These are phyloP conservation scores for Chitala chitala DNA, from an alignment of 2,113 vertebrate species.

Conservation along the genomic window DNA sequence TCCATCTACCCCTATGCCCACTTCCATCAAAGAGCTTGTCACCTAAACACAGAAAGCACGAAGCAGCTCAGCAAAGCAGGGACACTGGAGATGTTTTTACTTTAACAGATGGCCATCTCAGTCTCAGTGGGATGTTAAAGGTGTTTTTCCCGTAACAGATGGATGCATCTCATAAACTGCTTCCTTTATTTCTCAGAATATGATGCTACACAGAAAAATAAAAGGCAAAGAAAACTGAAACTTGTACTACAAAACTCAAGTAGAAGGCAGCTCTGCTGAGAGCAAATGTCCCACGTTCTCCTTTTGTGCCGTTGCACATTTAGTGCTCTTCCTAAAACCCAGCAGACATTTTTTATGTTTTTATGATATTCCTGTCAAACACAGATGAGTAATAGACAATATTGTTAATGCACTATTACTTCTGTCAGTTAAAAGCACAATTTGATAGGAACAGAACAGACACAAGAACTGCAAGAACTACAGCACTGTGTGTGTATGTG, in stretches of 20 bases:
- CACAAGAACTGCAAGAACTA: too few relatives aligned
- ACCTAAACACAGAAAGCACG: not conserved
- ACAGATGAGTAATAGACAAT: not conserved
- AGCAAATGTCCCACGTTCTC: too few relatives aligned
- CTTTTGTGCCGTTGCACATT: too few relatives aligned
- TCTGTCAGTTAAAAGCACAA: not conserved
- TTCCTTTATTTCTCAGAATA: not conserved
- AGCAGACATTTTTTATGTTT: not conserved
- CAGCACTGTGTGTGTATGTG: too few relatives aligned
- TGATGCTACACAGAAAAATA: constrained; percentile 8
- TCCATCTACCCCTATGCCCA: not conserved
- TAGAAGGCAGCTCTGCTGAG: not conserved
- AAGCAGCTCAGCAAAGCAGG: not conserved
- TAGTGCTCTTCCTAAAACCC: not conserved
- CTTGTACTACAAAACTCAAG: not conserved
- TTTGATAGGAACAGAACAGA: too few relatives aligned
- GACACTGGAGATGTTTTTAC: not conserved
- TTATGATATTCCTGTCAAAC: not conserved
- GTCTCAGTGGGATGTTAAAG: not conserved
- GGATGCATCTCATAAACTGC: constrained; percentile 5
- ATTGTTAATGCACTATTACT: too few relatives aligned
- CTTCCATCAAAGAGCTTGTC: not conserved
- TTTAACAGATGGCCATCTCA: constrained; percentile 8
- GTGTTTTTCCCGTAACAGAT: constrained; percentile 14
- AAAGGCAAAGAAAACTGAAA: not conserved